A percentile compares a stretch with the other conserved stretches of the same genome.
phyloP scores from a whole-genome alignment of 1,140 invertebrate genomes.

The Aphis craccivora region DNA sequence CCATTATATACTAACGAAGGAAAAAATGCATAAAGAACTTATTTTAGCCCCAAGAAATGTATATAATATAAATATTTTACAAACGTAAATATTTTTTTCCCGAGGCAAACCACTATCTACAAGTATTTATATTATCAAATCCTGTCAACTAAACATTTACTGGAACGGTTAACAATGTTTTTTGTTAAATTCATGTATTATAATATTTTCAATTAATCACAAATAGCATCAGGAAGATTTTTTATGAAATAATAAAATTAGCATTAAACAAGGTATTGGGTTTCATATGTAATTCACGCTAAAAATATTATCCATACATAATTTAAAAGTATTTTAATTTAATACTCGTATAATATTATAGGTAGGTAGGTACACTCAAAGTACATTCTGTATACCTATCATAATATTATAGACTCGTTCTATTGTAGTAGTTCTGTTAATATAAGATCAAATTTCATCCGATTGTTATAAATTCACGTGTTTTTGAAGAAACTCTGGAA shows the following conservation, averaged over 20 bases:
- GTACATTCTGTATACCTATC: no score
- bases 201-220: neutral
- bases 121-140: neutral
- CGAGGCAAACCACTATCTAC: constrained; percentile 18
- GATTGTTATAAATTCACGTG: neutral
- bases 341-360: neutral
- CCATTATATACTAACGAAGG: constrained; percentile 24
- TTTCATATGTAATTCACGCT: neutral
- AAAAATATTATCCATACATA: neutral
- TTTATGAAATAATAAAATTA: neutral
- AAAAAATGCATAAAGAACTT: constrained; percentile 36
- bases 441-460: neutral
- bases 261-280: neutral
- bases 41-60: constrained; percentile 37
- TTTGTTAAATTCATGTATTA: neutral
- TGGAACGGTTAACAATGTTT: neutral
- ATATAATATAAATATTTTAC: neutral
- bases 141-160: neutral
- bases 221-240: neutral
- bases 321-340: neutral
- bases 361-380: neutral
- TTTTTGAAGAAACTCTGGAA: neutral
- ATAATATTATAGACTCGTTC: neutral
- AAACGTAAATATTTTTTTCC: neutral
- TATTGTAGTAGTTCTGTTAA: neutral